phyloP scores from a whole-genome alignment of 1,140 invertebrate species.

The Zaprionus africanus region DNA sequence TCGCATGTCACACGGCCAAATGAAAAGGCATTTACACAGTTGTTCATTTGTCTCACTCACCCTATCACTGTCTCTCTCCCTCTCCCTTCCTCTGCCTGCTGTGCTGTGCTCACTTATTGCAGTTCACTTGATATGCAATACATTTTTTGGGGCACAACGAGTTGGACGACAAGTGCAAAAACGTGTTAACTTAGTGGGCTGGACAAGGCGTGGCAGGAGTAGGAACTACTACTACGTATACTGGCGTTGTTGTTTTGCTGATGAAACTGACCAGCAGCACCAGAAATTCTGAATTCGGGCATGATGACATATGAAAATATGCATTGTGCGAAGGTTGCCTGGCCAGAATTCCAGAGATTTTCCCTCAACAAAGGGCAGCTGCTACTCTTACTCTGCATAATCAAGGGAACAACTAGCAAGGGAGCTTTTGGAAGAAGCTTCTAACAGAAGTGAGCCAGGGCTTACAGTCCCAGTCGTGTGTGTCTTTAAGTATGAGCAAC shows the following conservation, averaged over 20 bases:
- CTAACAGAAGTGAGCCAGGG: no score
- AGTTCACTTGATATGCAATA: constrained; percentile 70
- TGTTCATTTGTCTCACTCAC: constrained; percentile 61
- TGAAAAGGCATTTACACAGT: constrained; percentile 71
- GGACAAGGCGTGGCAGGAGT: constrained; percentile 12
- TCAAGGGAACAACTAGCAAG: background rate
- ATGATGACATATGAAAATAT: constrained; percentile 60
- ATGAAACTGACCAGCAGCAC: constrained; percentile 27
- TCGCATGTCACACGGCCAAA: constrained; percentile 50
- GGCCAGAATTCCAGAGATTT: constrained; percentile 15
- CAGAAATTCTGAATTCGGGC: constrained; percentile 62
- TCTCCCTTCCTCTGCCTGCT: constrained; percentile 22
- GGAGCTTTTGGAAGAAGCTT: no score
- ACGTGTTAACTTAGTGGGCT: constrained; percentile 66
- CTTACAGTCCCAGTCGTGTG: no score
- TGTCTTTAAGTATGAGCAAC: no score
- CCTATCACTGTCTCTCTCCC: constrained; percentile 8
- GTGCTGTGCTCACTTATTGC: constrained; percentile 37
- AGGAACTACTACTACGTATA: background rate
- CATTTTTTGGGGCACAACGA: constrained; percentile 43
- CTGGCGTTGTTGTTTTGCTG: constrained; percentile 21
- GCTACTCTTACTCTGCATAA: background rate
- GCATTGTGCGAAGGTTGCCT: constrained; percentile 32
- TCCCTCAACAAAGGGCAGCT: background rate
- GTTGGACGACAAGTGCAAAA: constrained; percentile 67